Conservation (phyloP, 2,113 vertebrate genomes). For the Microcebus griseorufus region DNA sequence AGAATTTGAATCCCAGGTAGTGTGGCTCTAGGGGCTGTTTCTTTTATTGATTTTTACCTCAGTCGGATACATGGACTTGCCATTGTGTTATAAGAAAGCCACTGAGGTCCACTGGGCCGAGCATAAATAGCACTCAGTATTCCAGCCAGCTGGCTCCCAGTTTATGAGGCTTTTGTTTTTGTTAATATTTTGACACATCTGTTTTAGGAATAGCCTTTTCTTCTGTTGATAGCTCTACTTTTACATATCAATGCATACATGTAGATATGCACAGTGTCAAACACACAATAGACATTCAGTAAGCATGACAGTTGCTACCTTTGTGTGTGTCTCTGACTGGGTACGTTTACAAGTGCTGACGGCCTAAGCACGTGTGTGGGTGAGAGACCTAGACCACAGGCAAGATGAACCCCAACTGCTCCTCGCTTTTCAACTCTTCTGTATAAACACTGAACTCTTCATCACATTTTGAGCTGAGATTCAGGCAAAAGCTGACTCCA, state of each 20-base stretch:
- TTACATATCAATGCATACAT: not conserved
- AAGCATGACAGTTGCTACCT: not conserved
- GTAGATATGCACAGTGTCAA: not conserved
- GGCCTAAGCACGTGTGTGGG: not conserved
- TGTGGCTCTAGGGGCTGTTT: not conserved
- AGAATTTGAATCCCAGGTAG: not conserved
- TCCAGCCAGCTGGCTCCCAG: not conserved
- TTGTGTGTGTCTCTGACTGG: not conserved
- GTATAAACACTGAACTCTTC: not conserved
- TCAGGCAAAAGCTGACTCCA: not conserved
- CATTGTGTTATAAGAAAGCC: slow-evolving; percentile 35
- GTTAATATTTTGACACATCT: not conserved
- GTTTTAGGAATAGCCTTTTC: slow-evolving; percentile 1
- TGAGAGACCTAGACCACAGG: not conserved
- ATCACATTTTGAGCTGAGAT: not conserved
- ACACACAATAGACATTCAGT: not conserved
- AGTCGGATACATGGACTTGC: not conserved
- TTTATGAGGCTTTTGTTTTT: slow-evolving; percentile 10
- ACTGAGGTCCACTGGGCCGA: not conserved
- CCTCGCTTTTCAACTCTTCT: not conserved
- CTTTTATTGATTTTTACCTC: slow-evolving; percentile 14
- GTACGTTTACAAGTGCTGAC: not conserved
- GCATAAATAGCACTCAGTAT: slow-evolving; percentile 9
- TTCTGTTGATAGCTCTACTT: not conserved
- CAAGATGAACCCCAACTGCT: not conserved